phyloP scores from a whole-genome alignment of 2,888 invertebrate genomes.

The Gortyna flavago region DNA sequence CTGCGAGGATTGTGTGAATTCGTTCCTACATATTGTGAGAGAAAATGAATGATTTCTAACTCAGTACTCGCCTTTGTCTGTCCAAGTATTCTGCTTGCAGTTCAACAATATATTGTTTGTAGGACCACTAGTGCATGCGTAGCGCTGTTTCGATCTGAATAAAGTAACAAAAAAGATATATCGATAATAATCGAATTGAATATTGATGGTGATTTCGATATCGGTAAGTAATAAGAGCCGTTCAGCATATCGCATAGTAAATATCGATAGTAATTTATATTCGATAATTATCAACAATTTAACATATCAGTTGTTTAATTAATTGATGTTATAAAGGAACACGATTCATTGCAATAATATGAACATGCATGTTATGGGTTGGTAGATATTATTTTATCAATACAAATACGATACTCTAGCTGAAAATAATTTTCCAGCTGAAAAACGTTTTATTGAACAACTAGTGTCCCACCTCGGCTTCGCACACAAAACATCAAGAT shows the following conservation, averaged over 20 bases:
- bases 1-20: slow-evolving; percentile 44
- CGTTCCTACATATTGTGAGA: slow-evolving; percentile 47
- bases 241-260: neutral
- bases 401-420: neutral
- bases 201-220: neutral
- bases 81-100: slow-evolving; percentile 28
- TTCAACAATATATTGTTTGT: slow-evolving; percentile 39
- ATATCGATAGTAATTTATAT: neutral
- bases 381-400: neutral
- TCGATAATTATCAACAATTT: slow-evolving; percentile 5
- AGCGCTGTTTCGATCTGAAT: slow-evolving; percentile 9
- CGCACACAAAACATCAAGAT: neutral
- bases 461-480: neutral
- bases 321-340: slow-evolving; percentile 2
- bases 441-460: neutral
- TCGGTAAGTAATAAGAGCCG: neutral
- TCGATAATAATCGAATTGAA: neutral
- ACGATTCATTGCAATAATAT: slow-evolving; percentile 20
- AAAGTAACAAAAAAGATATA: neutral
- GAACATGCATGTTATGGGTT: neutral
- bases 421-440: neutral
- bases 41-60: slow-evolving; percentile 58
- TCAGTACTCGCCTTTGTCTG: slow-evolving; percentile 44
- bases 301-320: slow-evolving; percentile 12
- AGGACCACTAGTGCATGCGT: neutral